Percentiles rank a stretch among this genome's conserved stretches.
Conservation (phyloP, 1,140 invertebrate species). For the Philopotamus ludificatus region DNA sequence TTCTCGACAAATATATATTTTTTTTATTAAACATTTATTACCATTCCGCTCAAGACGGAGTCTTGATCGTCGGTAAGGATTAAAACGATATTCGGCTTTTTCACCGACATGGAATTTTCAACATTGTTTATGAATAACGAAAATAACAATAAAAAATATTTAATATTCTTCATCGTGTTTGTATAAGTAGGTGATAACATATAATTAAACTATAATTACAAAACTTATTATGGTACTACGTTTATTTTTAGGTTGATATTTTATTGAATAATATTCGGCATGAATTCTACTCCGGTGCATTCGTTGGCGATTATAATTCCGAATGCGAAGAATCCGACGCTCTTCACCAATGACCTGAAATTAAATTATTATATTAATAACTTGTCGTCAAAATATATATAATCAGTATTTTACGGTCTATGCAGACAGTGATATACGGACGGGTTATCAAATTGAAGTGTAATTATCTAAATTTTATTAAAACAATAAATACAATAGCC, state of each 20-base stretch:
- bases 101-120: constrained; percentile 3
- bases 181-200: too few relatives aligned
- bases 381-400: too few relatives aligned
- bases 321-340: constrained; percentile 64
- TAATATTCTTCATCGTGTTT: too few relatives aligned
- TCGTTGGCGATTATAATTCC: constrained; percentile 68
- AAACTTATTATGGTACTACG: too few relatives aligned
- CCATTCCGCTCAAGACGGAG: constrained; percentile 71
- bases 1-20: not conserved
- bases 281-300: constrained; percentile 64
- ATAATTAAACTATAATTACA: too few relatives aligned
- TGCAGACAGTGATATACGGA: too few relatives aligned
- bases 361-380: too few relatives aligned
- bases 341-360: constrained; percentile 69
- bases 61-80: constrained; percentile 88
- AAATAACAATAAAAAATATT: not conserved
- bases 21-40: too few relatives aligned
- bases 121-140: not conserved
- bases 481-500: too few relatives aligned
- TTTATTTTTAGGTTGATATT: not conserved
- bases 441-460: too few relatives aligned
- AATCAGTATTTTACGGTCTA: too few relatives aligned
- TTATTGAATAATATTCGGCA: constrained; percentile 50
- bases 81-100: constrained; percentile 72
- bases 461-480: too few relatives aligned